Percentiles rank a stretch among this genome's conserved stretches.
phyloP scores from a whole-genome alignment of 2,113 vertebrate genomes.

The Antigone vipio region DNA sequence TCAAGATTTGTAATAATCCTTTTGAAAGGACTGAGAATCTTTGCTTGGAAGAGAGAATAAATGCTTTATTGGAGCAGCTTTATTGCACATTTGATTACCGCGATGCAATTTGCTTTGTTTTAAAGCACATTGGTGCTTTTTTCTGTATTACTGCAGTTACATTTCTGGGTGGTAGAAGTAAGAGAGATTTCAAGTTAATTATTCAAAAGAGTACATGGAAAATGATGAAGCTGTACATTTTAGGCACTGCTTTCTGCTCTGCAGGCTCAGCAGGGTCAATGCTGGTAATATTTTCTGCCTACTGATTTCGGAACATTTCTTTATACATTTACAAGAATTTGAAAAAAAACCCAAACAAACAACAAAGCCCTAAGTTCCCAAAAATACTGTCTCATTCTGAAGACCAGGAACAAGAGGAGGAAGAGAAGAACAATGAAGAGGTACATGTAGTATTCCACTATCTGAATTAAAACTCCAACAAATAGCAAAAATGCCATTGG shows the following conservation, averaged over 20 bases:
- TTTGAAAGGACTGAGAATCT: not conserved
- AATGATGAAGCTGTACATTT: not conserved
- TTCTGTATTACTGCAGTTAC: not conserved
- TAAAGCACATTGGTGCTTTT: not conserved
- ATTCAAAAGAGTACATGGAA: not conserved
- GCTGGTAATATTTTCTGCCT: slow-evolving; percentile 68
- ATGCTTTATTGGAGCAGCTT: not conserved
- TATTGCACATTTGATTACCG: not conserved
- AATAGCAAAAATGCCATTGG: not conserved
- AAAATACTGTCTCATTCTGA: slow-evolving; percentile 13
- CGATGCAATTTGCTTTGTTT: not conserved
- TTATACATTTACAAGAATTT: slow-evolving; percentile 56
- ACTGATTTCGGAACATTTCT: slow-evolving; percentile 67
- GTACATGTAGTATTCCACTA: not conserved
- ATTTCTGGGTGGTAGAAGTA: not conserved
- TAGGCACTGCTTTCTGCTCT: not conserved
- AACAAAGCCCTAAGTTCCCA: not conserved
- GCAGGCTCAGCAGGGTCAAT: slow-evolving; percentile 74
- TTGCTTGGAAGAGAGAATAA: not conserved
- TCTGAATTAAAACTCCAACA: not conserved
- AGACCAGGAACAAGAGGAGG: not conserved
- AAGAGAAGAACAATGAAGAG: not conserved
- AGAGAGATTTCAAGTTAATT: not conserved
- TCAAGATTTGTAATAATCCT: not conserved
- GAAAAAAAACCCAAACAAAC: slow-evolving; percentile 21